These are phyloP conservation scores for Oedothorax gibbosus DNA, from an alignment of 1,140 invertebrate genomes.

Conservation along the genomic window DNA sequence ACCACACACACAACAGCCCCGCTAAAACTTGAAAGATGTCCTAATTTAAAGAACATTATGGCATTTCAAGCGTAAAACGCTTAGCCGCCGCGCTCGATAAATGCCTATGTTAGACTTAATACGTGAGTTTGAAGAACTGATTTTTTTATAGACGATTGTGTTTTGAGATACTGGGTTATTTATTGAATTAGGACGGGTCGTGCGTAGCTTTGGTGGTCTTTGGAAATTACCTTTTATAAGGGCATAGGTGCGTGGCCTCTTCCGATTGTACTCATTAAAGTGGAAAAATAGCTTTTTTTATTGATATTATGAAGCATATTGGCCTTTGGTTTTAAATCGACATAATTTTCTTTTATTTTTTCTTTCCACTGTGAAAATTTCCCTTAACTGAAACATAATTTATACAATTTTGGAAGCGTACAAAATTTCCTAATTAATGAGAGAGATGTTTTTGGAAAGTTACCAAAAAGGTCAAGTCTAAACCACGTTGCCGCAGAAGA, in stretches of 20 bases:
- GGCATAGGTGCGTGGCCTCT: neutral
- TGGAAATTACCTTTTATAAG: slow-evolving; percentile 1
- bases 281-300: too few species aligned
- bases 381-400: too few species aligned
- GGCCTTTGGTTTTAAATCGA: too few species aligned
- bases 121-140: slow-evolving; percentile 15
- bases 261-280: too few species aligned
- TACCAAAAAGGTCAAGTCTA: too few species aligned
- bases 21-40: neutral
- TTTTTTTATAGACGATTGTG: slow-evolving; percentile 15
- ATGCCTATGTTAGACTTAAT: neutral
- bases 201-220: slow-evolving; percentile 4
- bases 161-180: slow-evolving; percentile 2
- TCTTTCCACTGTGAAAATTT: too few species aligned
- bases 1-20: slow-evolving; percentile 5
- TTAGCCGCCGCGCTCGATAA: slow-evolving; percentile 24
- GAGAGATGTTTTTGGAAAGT: too few species aligned
- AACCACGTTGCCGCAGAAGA: too few species aligned
- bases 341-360: too few species aligned
- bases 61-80: slow-evolving; percentile 26
- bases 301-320: too few species aligned
- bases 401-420: too few species aligned
- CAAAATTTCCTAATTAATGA: too few species aligned
- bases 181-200: slow-evolving; percentile 15
- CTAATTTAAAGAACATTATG: slow-evolving; percentile 38